Evolutionary conservation across 2,113 vertebrate species (phyloP).

Genomic region (Rhipidura dahli): DNA sequence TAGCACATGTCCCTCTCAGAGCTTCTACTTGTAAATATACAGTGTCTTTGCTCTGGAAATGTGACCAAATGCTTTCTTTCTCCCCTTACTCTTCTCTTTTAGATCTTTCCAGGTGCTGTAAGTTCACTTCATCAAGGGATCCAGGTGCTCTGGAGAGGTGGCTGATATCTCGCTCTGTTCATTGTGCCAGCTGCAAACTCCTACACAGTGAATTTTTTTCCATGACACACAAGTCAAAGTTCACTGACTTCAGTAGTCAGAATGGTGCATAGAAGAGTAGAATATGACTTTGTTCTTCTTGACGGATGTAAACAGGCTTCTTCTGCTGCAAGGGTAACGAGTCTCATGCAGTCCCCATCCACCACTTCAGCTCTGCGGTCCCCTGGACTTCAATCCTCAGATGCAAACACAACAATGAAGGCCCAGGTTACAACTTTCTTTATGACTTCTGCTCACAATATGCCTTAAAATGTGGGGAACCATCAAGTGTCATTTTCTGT

Average conservation of each 20-base stretch:
- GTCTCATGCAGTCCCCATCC: neutral
- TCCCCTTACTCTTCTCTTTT: neutral
- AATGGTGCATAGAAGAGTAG: neutral
- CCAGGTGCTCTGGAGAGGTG: neutral
- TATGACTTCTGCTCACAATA: neutral
- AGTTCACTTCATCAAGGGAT: neutral
- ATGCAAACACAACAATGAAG: neutral
- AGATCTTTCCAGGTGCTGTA: neutral
- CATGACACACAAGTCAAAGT: neutral
- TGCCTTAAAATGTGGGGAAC: neutral
- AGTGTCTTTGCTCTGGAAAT: neutral
- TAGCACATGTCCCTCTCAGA: neutral
- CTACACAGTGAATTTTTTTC: neutral
- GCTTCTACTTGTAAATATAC: neutral
- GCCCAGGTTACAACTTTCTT: neutral
- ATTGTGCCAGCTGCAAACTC: neutral
- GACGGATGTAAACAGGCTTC: neutral
- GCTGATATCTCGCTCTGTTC: neutral
- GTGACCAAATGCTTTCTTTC: neutral
- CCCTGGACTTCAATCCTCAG: neutral
- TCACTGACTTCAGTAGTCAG: neutral
- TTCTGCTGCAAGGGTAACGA: neutral
- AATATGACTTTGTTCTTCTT: neutral
- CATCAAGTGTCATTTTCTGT: neutral
- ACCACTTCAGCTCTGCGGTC: neutral